Evolutionary conservation across 2,113 vertebrate species (phyloP), one percentile per base, ranked within the genome.

Genomic region (Picathartes gymnocephalus): DNA sequence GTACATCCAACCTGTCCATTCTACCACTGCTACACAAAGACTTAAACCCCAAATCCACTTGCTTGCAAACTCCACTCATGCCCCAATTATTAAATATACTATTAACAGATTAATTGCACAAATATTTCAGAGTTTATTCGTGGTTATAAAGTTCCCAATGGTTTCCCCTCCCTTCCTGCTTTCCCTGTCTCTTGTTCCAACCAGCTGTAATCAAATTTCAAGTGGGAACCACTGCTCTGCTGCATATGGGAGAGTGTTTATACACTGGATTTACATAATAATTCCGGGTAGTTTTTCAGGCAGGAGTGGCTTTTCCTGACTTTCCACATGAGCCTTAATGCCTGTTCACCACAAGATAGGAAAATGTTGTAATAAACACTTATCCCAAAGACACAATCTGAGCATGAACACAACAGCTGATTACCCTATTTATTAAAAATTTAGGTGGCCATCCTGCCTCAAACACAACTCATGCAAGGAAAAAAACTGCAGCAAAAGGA

Each of bases 251-350:
- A 93, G 81, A 89, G 72, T 69, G 90, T 82, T 95, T 70, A 89
- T 66, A 48, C 53, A 51, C 12, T 33, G 27, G 15, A 95, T 95
- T 94, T 96, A 61, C 94, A 92, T 97, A 54, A 56, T 66, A 62
- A 95, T 81, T 94, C 37, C 6, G 22, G 70, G 76, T 13, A 42
- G 79, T 82, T 94, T 91, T 95, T 82, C 95, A 95, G 70, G 92
- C 78, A 97, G 87, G 82, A 94, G 95, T n/a, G 88, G 93, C 84
- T 96, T 92, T 97, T 96, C 95, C 87, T 87, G 93, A 65, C 84
- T 94, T 97, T 94, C 94, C 90, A 91, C 94, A 71, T 62, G 50
- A 50, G 85, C 86, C 81, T 87, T 82, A n/a, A 81, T 87, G 81
- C 30, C 53, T 77, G 82, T 5, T 94, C 94, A 88, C 92, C 95